These are phyloP conservation scores for Neelides sp. DNA, from an alignment of 1,140 invertebrate genomes.

Conservation along the genomic window DNA sequence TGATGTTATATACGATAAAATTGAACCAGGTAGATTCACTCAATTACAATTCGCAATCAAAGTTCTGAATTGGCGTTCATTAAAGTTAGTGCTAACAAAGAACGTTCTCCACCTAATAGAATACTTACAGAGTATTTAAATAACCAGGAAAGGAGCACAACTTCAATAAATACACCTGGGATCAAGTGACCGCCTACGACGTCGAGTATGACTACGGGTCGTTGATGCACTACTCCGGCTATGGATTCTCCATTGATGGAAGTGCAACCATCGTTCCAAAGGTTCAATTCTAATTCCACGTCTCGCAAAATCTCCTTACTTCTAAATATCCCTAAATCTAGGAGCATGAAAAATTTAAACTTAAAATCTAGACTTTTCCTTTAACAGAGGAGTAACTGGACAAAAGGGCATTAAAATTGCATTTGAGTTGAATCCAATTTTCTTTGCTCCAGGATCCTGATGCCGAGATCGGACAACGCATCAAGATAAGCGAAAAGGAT, in stretches of 20 bases:
- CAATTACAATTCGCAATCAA: no score
- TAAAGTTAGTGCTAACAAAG: no score
- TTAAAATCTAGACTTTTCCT: no score
- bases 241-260: slow-evolving; percentile 22
- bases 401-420: no score
- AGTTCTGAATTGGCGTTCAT: no score
- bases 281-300: no score
- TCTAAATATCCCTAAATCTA: no score
- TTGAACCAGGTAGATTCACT: slow-evolving; percentile 38
- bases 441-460: slow-evolving; percentile 4
- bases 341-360: no score
- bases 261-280: slow-evolving; percentile 11
- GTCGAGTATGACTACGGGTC: slow-evolving; percentile 37
- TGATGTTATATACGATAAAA: slow-evolving; percentile 49
- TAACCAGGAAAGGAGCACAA: slow-evolving; percentile 29
- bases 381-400: no score
- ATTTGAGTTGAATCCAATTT: not conserved
- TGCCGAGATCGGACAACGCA: slow-evolving; percentile 16
- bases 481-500: slow-evolving; percentile 15
- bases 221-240: slow-evolving; percentile 35
- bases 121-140: not conserved
- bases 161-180: slow-evolving; percentile 33
- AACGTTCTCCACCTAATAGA: not conserved
- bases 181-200: slow-evolving; percentile 28
- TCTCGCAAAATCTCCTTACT: no score